phyloP scores from a whole-genome alignment of 2,797 vertebrate genomes.

The Chloroceryle inda region DNA sequence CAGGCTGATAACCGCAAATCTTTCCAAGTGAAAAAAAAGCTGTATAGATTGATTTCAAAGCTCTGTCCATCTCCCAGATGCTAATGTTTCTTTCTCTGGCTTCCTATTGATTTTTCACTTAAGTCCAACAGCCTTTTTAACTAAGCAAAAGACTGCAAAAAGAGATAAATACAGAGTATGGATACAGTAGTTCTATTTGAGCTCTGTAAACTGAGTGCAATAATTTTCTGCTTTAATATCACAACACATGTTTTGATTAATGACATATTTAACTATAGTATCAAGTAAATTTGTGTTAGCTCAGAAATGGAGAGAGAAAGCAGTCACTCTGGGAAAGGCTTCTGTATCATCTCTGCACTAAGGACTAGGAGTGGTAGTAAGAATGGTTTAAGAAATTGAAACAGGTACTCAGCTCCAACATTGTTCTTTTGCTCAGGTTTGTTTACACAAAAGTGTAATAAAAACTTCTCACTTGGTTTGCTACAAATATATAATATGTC shows the following conservation, averaged over 20 bases:
- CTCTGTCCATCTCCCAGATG: neutral
- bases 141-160: neutral
- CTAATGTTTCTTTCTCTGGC: conserved; percentile 10
- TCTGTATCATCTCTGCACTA: neutral
- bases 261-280: neutral
- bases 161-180: neutral
- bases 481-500: neutral
- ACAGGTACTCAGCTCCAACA: neutral
- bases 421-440: accelerated
- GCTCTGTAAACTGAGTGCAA: neutral
- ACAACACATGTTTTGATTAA: conserved; percentile 13
- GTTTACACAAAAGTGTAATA: neutral
- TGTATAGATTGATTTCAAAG: neutral
- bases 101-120: conserved; percentile 49
- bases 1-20: neutral
- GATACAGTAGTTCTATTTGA: neutral
- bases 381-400: neutral
- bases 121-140: neutral
- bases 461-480: neutral
- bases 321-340: neutral
- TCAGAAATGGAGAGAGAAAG: neutral
- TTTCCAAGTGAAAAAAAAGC: conserved; percentile 3
- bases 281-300: neutral
- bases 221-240: neutral
- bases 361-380: neutral